Percentiles rank a stretch among this genome's conserved stretches.
Evolutionary conservation across 2,113 vertebrate genomes (phyloP).

Genomic region (Orycteropus afer): DNA sequence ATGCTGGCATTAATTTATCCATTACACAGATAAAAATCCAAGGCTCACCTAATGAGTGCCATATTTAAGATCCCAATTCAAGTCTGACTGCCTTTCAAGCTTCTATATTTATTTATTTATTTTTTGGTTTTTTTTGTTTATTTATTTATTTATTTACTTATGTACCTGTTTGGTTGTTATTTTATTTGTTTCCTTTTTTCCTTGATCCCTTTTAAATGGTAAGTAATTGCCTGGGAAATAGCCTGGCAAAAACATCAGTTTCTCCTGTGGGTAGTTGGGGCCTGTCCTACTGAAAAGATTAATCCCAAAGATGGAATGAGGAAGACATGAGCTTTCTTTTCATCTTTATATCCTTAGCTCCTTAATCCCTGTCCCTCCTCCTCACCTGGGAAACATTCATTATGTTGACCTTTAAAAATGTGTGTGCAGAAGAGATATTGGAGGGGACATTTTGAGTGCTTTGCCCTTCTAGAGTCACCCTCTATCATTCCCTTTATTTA

Average conservation of each 20-base stretch:
- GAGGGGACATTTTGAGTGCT: background rate
- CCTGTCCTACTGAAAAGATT: background rate
- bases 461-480: background rate
- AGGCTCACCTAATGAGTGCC: background rate
- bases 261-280: background rate
- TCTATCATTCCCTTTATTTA: background rate
- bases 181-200: background rate
- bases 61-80: background rate
- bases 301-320: background rate
- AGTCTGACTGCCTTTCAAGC: background rate
- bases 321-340: background rate
- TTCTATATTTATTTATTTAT: too few species aligned
- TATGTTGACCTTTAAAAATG: slow-evolving; percentile 38
- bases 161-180: background rate
- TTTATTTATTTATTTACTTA: background rate
- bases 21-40: background rate
- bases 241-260: background rate
- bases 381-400: slow-evolving; percentile 25
- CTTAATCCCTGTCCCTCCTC: background rate
- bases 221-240: background rate
- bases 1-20: background rate
- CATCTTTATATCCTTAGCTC: background rate
- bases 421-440: background rate
- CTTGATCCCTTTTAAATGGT: background rate
- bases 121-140: background rate